These are phyloP conservation scores for Cyphomyrus plagiostoma DNA, from an alignment of 2,113 vertebrate genomes.

Conservation along the genomic window DNA sequence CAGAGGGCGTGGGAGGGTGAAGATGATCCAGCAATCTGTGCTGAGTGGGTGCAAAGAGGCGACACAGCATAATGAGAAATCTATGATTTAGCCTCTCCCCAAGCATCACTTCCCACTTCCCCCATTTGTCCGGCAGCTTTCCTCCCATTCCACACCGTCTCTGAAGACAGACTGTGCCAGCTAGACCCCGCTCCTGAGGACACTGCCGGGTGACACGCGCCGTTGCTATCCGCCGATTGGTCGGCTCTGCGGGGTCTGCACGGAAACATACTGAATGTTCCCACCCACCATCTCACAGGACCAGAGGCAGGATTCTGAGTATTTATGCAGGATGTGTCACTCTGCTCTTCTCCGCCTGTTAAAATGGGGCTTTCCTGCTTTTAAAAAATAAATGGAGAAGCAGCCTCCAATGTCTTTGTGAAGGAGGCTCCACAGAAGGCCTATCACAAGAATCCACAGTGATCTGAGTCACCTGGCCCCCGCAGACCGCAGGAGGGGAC, in stretches of 20 bases:
- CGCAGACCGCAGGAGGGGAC: background rate
- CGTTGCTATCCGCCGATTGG: conserved; percentile 1
- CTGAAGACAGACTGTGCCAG: background rate
- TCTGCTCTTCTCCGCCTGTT: background rate
- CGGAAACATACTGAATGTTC: background rate
- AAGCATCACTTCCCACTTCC: background rate
- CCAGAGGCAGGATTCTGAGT: background rate
- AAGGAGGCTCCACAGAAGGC: background rate
- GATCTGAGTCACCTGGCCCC: background rate
- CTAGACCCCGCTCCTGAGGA: background rate
- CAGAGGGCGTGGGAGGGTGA: background rate
- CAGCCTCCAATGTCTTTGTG: background rate
- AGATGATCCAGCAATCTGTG: background rate
- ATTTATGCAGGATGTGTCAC: background rate
- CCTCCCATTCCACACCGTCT: background rate
- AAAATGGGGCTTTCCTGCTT: background rate
- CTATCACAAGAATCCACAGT: background rate
- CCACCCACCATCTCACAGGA: background rate
- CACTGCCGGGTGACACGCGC: background rate
- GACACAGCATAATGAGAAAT: background rate
- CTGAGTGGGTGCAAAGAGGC: background rate
- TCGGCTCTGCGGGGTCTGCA: background rate
- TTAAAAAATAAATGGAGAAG: background rate
- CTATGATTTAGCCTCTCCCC: background rate
- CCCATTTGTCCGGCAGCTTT: background rate